A percentile compares a stretch with the other conserved stretches of the same genome.
Evolutionary conservation across 2,888 invertebrate genomes (phyloP).

Genomic region (Lacanobia wlatinum): DNA sequence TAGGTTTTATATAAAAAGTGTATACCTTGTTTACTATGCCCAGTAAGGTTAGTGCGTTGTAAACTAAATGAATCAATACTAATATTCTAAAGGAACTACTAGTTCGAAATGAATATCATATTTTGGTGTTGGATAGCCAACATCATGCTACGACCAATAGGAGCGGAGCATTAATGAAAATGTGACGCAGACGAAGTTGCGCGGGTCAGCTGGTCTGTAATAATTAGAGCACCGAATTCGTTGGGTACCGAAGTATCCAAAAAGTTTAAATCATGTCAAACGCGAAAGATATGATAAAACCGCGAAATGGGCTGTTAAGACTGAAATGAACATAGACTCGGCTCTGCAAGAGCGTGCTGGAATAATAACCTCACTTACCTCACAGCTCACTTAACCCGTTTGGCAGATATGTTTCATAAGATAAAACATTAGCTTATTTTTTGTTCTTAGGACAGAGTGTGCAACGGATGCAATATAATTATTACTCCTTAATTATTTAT

Average conservation of each 20-base stretch:
- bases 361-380: not conserved
- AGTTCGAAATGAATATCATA: too few species aligned
- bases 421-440: not conserved
- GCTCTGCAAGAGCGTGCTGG: not conserved
- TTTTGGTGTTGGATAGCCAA: too few species aligned
- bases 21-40: not conserved
- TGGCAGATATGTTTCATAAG: too few species aligned
- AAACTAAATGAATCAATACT: not conserved
- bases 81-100: too few species aligned
- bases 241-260: not conserved
- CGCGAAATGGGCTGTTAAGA: not conserved
- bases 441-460: too few species aligned
- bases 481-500: too few species aligned
- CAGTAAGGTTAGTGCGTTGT: not conserved
- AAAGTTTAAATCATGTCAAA: not conserved
- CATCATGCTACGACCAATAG: too few species aligned
- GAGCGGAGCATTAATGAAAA: too few species aligned
- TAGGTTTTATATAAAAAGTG: constrained; percentile 6
- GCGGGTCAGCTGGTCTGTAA: too few species aligned
- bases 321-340: not conserved
- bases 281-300: not conserved
- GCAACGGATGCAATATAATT: too few species aligned
- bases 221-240: not conserved
- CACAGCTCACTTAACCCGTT: not conserved
- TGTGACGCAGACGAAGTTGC: too few species aligned